phyloP scores from a whole-genome alignment of 2,113 vertebrate genomes.

The Noctilio leporinus region DNA sequence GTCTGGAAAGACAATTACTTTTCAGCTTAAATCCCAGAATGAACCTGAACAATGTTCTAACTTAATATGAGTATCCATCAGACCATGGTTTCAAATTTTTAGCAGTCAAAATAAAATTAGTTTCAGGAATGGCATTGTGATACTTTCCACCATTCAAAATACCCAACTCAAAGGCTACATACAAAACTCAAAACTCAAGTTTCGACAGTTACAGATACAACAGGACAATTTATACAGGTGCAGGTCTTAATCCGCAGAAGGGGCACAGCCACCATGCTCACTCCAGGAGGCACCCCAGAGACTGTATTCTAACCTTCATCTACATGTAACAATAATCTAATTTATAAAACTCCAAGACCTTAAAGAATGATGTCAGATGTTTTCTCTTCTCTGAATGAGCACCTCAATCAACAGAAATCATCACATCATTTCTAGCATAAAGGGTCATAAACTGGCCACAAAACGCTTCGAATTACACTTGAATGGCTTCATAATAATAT shows the following conservation, averaged over 20 bases:
- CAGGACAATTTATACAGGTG: background rate
- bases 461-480: background rate
- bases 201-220: background rate
- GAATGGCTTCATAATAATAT: background rate
- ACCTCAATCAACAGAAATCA: background rate
- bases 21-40: background rate
- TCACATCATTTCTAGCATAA: background rate
- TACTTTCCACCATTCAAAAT: background rate
- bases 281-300: background rate
- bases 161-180: background rate
- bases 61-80: background rate
- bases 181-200: background rate
- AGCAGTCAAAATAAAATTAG: background rate
- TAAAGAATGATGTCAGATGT: background rate
- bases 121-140: background rate
- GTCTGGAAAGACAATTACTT: background rate
- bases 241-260: background rate
- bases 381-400: background rate
- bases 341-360: background rate
- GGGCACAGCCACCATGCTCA: background rate
- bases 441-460: background rate
- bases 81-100: background rate
- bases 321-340: slow-evolving; percentile 10
- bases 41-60: background rate
- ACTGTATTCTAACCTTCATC: background rate